These are phyloP conservation scores for Poecilia latipinna DNA, from an alignment of 2,113 vertebrate species.

Conservation along the genomic window DNA sequence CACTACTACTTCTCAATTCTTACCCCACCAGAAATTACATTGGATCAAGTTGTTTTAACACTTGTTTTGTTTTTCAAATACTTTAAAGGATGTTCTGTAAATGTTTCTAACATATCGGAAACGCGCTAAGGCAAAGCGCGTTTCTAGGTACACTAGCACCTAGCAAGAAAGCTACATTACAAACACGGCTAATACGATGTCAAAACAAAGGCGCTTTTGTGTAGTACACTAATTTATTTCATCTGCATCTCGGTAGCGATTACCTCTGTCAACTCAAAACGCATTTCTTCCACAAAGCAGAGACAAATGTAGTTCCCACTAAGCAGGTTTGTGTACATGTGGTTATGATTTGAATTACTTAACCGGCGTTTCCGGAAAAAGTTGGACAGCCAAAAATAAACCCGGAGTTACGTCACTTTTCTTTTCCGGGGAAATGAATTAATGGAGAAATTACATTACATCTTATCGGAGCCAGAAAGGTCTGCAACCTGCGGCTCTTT, in stretches of 20 bases:
- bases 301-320: neutral
- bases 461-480: neutral
- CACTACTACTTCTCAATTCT: neutral
- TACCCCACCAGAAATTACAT: neutral
- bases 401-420: constrained; percentile 9
- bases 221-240: neutral
- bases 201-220: neutral
- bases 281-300: accelerated
- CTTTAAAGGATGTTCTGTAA: neutral
- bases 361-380: constrained; percentile 45
- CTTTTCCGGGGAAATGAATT: neutral
- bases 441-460: neutral
- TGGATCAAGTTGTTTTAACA: neutral
- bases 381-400: constrained; percentile 56
- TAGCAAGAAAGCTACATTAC: neutral
- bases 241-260: neutral
- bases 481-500: too few relatives aligned
- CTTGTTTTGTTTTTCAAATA: neutral
- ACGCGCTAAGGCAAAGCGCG: neutral
- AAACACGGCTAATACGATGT: neutral
- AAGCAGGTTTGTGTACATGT: constrained; percentile 33
- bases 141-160: neutral
- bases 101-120: neutral
- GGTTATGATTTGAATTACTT: neutral
- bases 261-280: neutral